These are phyloP conservation scores for Erebia palarica DNA, from an alignment of 2,888 invertebrate genomes.

Conservation along the genomic window DNA sequence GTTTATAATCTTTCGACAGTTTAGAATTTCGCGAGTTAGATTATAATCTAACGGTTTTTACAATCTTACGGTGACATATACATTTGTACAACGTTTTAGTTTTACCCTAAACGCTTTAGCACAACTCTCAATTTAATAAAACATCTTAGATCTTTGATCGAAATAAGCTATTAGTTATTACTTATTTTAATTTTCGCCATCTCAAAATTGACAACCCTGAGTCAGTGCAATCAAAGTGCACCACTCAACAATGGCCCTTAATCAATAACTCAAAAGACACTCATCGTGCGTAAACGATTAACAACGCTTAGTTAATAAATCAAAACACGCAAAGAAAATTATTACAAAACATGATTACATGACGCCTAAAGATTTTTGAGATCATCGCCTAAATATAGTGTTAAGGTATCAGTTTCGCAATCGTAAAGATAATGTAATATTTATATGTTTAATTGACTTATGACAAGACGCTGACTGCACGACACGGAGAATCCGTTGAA, in stretches of 20 bases:
- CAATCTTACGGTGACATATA: no score
- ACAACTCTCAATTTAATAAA: no score
- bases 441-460: slow-evolving; percentile 58
- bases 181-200: neutral
- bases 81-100: no score
- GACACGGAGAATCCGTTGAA: slow-evolving; percentile 53
- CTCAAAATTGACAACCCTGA: slow-evolving; percentile 32
- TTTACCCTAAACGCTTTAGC: no score
- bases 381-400: slow-evolving; percentile 31
- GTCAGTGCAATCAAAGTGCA: slow-evolving; percentile 52
- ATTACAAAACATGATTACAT: slow-evolving; percentile 24
- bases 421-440: slow-evolving; percentile 56
- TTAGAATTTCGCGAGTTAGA: no score
- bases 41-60: no score
- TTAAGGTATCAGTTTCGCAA: slow-evolving; percentile 46
- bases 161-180: neutral
- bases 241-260: slow-evolving; percentile 46
- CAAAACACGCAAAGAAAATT: slow-evolving; percentile 27
- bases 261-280: slow-evolving; percentile 41
- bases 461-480: slow-evolving; percentile 64
- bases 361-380: slow-evolving; percentile 20
- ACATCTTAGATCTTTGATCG: neutral
- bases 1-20: no score
- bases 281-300: slow-evolving; percentile 30
- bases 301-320: slow-evolving; percentile 30